These are phyloP conservation scores for Aselliscus stoliczkanus DNA, from an alignment of 2,797 vertebrate species.

Conservation along the genomic window DNA sequence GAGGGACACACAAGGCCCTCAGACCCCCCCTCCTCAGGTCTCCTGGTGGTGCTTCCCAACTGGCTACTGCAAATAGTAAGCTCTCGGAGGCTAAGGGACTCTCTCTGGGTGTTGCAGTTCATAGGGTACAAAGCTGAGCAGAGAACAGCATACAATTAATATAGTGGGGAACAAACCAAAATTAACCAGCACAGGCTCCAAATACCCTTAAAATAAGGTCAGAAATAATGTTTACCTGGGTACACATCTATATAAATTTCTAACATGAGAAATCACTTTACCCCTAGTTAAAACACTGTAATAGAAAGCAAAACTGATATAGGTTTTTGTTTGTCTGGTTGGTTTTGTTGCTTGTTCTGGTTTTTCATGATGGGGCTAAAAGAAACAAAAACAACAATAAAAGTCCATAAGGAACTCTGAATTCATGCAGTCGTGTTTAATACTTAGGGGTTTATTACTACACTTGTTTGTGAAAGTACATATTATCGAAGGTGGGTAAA, in stretches of 20 bases:
- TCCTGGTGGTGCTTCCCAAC: not conserved
- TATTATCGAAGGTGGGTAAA: not conserved
- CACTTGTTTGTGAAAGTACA: not conserved
- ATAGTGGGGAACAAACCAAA: not conserved
- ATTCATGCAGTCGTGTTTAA: not conserved
- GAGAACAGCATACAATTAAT: not conserved
- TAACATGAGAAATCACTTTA: not conserved
- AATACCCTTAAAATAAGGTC: not conserved
- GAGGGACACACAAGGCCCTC: too few species aligned
- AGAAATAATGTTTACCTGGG: not conserved
- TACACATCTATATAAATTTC: not conserved
- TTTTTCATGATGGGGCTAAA: not conserved
- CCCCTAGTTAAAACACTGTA: not conserved
- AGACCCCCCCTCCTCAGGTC: too few species aligned
- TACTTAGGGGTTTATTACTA: not conserved
- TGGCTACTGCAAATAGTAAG: not conserved
- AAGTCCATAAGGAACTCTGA: not conserved
- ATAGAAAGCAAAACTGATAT: not conserved
- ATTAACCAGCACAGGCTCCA: not conserved
- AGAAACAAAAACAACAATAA: not conserved
- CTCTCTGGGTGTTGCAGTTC: not conserved
- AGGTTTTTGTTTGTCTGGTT: not conserved
- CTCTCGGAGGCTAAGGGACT: rapidly evolving
- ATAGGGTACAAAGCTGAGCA: not conserved
- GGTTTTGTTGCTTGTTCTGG: not conserved